Evolutionary conservation across 2,113 vertebrate species (phyloP).

Genomic region (Paradoxurus hermaphroditus): DNA sequence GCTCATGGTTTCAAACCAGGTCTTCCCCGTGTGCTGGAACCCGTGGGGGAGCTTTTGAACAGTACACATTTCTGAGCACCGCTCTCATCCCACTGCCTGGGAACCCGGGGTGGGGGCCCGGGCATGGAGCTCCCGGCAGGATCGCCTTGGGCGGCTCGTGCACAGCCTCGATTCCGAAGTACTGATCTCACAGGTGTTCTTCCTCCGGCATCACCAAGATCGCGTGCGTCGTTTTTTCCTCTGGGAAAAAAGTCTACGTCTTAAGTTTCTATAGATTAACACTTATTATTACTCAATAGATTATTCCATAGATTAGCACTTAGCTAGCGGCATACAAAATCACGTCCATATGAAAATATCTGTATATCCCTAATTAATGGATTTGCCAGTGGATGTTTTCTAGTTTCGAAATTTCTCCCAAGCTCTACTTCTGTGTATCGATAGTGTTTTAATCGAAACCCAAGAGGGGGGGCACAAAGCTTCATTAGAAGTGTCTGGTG

Average conservation of each 20-base stretch:
- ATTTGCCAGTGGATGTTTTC: neutral
- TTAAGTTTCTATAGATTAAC: neutral
- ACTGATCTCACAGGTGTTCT: neutral
- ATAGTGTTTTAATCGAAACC: neutral
- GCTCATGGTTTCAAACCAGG: neutral
- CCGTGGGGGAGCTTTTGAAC: neutral
- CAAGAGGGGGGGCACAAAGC: neutral
- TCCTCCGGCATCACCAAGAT: neutral
- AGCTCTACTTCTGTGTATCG: neutral
- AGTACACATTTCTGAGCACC: neutral
- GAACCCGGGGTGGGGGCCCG: rapidly evolving
- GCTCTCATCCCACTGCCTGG: neutral
- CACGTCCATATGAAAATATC: neutral
- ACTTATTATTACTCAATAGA: neutral
- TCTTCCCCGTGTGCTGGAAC: neutral
- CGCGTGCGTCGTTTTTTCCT: neutral
- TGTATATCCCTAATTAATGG: neutral
- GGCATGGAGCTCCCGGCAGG: neutral
- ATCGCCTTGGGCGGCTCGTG: neutral
- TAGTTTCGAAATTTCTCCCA: neutral
- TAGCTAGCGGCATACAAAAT: neutral
- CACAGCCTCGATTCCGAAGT: neutral
- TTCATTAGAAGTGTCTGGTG: neutral
- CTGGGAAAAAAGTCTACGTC: neutral
- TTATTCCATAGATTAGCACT: neutral